Evolutionary conservation across 2,797 vertebrate species (phyloP).

Genomic region (Sebastes umbrosus): DNA sequence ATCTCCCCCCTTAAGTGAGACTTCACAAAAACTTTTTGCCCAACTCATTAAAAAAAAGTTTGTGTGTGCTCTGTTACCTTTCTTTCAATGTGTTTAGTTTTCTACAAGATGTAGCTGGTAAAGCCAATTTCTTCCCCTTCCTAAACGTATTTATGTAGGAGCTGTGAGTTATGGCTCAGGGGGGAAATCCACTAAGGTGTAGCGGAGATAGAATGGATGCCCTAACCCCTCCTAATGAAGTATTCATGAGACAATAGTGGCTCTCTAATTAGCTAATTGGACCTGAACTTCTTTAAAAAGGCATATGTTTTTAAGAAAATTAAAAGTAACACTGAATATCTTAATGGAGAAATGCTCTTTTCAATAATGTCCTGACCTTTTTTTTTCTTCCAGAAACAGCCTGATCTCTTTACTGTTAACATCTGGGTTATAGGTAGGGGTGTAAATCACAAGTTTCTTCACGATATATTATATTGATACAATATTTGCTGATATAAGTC

Average conservation of each 20-base stretch:
- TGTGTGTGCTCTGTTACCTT: constrained; percentile 31
- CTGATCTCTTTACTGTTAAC: background rate
- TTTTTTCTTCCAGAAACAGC: background rate
- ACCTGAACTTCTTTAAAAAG: constrained; percentile 3
- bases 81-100: background rate
- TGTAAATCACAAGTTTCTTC: background rate
- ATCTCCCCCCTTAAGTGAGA: constrained; percentile 27
- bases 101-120: constrained; percentile 21
- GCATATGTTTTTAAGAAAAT: background rate
- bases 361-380: background rate
- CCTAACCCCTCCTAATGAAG: constrained; percentile 22
- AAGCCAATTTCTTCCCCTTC: constrained; percentile 8
- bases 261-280: constrained; percentile 30
- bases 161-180: constrained; percentile 35
- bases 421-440: background rate
- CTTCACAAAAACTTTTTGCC: constrained; percentile 26
- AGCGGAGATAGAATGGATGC: constrained; percentile 33
- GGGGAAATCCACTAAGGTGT: constrained; percentile 34
- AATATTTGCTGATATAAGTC: background rate
- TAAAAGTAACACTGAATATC: background rate
- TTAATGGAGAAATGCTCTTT: background rate
- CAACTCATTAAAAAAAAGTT: constrained; percentile 56
- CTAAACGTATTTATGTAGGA: constrained; percentile 32
- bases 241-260: constrained; percentile 41
- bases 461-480: background rate